Conservation (phyloP, 2,888 invertebrate genomes). For the Protula sp. region DNA sequence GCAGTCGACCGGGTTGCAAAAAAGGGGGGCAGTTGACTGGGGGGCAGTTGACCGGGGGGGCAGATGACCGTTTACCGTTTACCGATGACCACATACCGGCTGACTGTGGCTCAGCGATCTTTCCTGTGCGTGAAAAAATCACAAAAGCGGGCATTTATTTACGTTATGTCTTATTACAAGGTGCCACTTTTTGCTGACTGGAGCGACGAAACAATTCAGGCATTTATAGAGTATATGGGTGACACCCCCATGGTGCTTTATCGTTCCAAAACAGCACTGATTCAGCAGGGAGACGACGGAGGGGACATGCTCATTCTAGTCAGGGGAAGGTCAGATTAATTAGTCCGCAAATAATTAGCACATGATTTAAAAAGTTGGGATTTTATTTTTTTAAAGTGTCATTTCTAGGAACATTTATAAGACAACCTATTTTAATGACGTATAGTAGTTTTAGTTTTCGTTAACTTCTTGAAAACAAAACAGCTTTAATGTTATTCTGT, state of each 20-base stretch:
- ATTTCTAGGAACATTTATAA: background rate
- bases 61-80: too few species aligned
- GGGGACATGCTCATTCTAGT: background rate
- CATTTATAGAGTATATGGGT: background rate
- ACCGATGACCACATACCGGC: too few species aligned
- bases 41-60: too few species aligned
- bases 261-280: background rate
- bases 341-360: background rate
- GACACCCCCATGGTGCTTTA: background rate
- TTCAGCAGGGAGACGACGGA: background rate
- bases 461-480: too few species aligned
- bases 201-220: background rate
- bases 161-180: background rate
- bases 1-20: too few species aligned
- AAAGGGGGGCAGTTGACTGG: too few species aligned
- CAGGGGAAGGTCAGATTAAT: background rate
- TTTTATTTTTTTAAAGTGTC: background rate
- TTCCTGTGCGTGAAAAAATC: too few species aligned
- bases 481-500: too few species aligned
- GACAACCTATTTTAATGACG: too few species aligned
- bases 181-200: background rate
- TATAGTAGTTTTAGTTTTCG: too few species aligned
- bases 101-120: too few species aligned
- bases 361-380: background rate
- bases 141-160: too few species aligned